Evolutionary conservation across 2,888 invertebrate species (phyloP), one percentile per base, ranked within the genome.

Genomic region (Perithous albicinctus): DNA sequence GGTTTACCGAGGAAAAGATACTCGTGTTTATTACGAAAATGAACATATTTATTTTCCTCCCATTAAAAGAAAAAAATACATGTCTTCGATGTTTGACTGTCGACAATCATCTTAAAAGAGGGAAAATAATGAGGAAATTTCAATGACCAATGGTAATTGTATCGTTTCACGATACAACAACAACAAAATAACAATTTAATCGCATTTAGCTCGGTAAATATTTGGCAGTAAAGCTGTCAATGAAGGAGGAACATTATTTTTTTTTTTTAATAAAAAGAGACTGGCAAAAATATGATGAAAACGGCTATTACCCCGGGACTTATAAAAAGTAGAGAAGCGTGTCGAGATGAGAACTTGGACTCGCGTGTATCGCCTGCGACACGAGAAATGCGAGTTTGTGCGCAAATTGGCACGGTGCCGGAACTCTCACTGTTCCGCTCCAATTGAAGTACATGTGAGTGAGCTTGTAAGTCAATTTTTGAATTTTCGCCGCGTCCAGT

Each of bases 391-490:
- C 98, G 83, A 99, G 93, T 89, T 98, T 99, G 91, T 99, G 98
- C 0, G 99, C 98, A 91, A 98, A 98, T 91, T 98, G 98, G 90
- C 98, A 98, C 0, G 98, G 98, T 0, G 98, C 97, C 0, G 99
- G 99, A 1, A 99, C 98, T 23, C 89, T 85, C 0, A 93, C 90
- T 90, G 96, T 94, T 85, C 96, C 96, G 43, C 96, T 96, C 96
- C 97, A 98, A 93, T 99, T 99, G 93, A 95, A 99, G 90, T 99
- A 99, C 93, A 98, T 94, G 89, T 99, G 98, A 0, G 94, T 94
- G 89, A 98, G 92, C 91, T 98, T 98, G 93, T 97, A 99, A 0
- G 98, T 96, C 12, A 99, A 91, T n/a, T 96, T 93, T 92, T 99
- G 99, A 35, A 98, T 92, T 69, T 94, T 94, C 85, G 98, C 97